Percentiles rank a stretch among this genome's conserved stretches.
phyloP scores from a whole-genome alignment of 2,797 vertebrate species.

The Danio tinwini region DNA sequence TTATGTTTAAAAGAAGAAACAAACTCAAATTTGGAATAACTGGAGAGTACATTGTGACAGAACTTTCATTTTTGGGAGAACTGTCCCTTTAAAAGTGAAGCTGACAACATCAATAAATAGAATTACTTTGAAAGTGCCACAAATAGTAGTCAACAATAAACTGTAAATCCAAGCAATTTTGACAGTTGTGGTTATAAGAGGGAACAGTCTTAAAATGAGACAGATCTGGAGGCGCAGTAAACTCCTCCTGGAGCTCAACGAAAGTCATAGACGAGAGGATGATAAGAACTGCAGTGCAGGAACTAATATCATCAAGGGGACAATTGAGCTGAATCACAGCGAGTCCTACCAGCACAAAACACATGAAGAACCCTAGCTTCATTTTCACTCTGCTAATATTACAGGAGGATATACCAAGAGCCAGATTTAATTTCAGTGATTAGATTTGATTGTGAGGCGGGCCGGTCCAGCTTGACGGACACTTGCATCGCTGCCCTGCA shows the following conservation, averaged over 20 bases:
- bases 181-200: conserved; percentile 19
- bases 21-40: no score
- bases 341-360: conserved; percentile 36
- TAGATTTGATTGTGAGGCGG: conserved; percentile 12
- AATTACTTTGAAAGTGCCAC: background rate
- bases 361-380: conserved; percentile 9
- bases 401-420: conserved; percentile 4
- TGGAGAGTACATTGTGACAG: no score
- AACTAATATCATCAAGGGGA: conserved; percentile 52
- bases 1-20: no score
- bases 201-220: conserved; percentile 12
- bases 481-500: conserved; percentile 2
- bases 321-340: conserved; percentile 45
- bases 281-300: conserved; percentile 50
- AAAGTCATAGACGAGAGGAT: conserved; percentile 22
- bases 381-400: conserved; percentile 8
- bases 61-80: no score
- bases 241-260: conserved; percentile 35
- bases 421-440: conserved; percentile 46
- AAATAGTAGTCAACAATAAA: background rate
- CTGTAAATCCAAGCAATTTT: background rate
- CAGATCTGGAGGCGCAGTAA: conserved; percentile 22
- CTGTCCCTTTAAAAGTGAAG: no score
- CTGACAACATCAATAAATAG: background rate
- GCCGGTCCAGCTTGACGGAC: conserved; percentile 2